Evolutionary conservation across 2,113 vertebrate genomes (phyloP).

Genomic region (Colistium nudipinnis): DNA sequence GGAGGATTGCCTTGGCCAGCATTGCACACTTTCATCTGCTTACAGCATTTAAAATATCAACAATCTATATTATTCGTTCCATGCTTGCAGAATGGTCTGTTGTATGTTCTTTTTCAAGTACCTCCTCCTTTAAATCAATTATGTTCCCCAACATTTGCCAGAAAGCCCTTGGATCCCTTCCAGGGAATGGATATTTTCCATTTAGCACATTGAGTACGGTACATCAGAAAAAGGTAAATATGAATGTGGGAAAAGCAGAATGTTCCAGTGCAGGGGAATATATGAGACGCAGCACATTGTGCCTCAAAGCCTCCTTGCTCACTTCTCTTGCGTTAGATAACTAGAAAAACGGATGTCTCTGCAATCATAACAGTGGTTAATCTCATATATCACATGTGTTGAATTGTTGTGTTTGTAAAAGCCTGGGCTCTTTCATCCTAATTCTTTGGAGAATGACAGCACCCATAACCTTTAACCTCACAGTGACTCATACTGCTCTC

Average conservation of each 20-base stretch:
- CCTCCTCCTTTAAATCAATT: constrained; percentile 16
- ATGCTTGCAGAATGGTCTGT: not conserved
- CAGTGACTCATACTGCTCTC: constrained; percentile 13
- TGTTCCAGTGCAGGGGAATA: not conserved
- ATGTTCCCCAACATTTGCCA: constrained; percentile 16
- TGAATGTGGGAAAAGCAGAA: not conserved
- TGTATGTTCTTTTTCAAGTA: not conserved
- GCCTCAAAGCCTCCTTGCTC: not conserved
- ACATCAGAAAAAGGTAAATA: not conserved
- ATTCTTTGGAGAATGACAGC: not conserved
- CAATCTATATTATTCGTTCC: not conserved
- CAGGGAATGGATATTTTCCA: constrained; percentile 9
- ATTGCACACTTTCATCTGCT: constrained; percentile 3
- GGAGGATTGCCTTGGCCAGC: constrained; percentile 7
- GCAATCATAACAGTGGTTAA: no score
- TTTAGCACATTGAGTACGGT: not conserved
- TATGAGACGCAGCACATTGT: not conserved
- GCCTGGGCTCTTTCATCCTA: not conserved
- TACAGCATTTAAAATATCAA: constrained; percentile 17
- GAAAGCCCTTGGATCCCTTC: constrained; percentile 10
- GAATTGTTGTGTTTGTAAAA: no score
- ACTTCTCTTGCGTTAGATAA: constrained; percentile 20
- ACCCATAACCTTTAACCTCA: constrained; percentile 5
- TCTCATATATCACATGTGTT: no score
- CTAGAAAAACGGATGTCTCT: not conserved